Percentiles rank a stretch among this genome's conserved stretches.
These are phyloP conservation scores for Myotis findleyi DNA, from an alignment of 2,797 vertebrate genomes.

Conservation along the genomic window DNA sequence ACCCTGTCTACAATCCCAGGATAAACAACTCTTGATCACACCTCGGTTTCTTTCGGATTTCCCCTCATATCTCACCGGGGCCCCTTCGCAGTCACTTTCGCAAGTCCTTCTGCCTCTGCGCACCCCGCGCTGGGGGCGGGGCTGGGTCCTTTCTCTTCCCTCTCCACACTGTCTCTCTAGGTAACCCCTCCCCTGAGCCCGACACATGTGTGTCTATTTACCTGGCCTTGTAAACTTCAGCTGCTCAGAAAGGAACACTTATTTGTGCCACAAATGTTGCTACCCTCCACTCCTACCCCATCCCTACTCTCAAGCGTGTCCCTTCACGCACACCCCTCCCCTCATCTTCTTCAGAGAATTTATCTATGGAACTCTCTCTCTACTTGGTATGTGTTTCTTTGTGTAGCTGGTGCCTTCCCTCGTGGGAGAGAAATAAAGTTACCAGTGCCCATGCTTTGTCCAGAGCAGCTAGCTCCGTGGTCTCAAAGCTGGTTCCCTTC, in stretches of 20 bases:
- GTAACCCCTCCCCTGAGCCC: neutral
- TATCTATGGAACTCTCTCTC: neutral
- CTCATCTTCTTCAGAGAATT: neutral
- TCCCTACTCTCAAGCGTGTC: neutral
- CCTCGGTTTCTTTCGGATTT: neutral
- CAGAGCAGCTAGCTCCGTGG: neutral
- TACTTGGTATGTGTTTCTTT: neutral
- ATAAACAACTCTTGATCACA: neutral
- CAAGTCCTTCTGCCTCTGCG: neutral
- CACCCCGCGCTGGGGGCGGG: no score
- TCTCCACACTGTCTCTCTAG: neutral
- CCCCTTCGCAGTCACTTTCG: neutral
- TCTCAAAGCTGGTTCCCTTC: neutral
- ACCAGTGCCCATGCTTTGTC: neutral
- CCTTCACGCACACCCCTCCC: neutral
- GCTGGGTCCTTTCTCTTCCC: neutral
- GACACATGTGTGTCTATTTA: neutral
- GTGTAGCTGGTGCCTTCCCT: neutral
- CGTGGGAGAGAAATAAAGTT: neutral
- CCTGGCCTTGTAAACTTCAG: neutral
- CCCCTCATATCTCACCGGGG: neutral
- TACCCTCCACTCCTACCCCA: neutral
- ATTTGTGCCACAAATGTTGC: neutral
- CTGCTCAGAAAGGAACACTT: neutral
- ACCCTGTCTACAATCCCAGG: neutral